These are phyloP conservation scores for Myripristis murdjan DNA, from an alignment of 2,797 vertebrate genomes.

Conservation along the genomic window DNA sequence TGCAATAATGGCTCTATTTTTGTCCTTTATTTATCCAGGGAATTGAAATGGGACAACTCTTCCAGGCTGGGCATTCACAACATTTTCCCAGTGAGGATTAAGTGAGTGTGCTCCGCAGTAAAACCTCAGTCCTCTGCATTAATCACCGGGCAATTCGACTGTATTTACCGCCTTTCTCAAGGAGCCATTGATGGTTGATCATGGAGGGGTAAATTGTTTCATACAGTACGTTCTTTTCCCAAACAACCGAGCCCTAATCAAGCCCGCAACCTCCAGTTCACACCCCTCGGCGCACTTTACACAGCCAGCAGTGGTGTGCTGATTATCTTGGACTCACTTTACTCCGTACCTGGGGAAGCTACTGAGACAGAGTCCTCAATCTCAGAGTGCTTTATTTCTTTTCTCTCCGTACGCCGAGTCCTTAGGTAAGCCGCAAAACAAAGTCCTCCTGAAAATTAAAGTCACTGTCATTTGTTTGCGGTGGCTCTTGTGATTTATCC, in stretches of 20 bases:
- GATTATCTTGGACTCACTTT: slow-evolving; percentile 10
- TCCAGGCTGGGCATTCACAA: too few species aligned
- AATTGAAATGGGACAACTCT: too few species aligned
- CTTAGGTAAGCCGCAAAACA: slow-evolving; percentile 62
- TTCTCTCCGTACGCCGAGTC: slow-evolving; percentile 33
- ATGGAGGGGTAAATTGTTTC: not conserved
- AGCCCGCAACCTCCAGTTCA: slow-evolving; percentile 1
- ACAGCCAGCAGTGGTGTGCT: slow-evolving; percentile 19
- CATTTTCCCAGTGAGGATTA: too few species aligned
- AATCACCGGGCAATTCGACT: not conserved
- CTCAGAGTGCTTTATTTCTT: slow-evolving; percentile 52
- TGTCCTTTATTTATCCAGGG: too few species aligned
- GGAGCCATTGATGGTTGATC: not conserved
- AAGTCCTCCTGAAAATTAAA: slow-evolving; percentile 74
- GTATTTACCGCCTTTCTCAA: slow-evolving; percentile 28
- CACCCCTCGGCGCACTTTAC: slow-evolving; percentile 26
- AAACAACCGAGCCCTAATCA: not conserved
- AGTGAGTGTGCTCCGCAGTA: not conserved
- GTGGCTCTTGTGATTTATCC: slow-evolving; percentile 70
- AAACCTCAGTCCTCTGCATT: not conserved
- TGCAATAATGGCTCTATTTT: too few species aligned
- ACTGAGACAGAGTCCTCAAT: slow-evolving; percentile 37
- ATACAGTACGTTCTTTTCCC: not conserved
- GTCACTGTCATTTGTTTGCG: slow-evolving; percentile 71
- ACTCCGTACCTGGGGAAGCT: slow-evolving; percentile 18